Evolutionary conservation across 2,888 invertebrate genomes (phyloP).

Genomic region (Ichneumoninae sp.): DNA sequence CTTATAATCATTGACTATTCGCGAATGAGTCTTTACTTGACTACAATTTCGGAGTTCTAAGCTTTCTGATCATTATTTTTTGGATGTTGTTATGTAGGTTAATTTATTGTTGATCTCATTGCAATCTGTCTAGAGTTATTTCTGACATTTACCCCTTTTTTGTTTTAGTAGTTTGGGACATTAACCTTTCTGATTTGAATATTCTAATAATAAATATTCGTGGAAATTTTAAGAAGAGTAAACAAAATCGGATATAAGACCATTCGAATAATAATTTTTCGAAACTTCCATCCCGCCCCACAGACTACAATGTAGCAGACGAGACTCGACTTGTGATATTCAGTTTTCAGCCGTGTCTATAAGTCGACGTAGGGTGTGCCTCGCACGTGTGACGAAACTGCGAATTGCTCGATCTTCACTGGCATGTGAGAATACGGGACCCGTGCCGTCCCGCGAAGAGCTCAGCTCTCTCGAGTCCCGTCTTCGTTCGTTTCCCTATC

Average conservation of each 20-base stretch:
- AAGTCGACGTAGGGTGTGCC: constrained; percentile 16
- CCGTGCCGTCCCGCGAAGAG: background rate
- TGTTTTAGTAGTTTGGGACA: background rate
- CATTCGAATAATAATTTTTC: background rate
- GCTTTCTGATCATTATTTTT: background rate
- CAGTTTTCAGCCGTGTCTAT: background rate
- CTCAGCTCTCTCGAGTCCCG: constrained; percentile 32
- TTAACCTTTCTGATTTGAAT: background rate
- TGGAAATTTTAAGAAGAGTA: background rate
- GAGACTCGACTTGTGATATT: background rate
- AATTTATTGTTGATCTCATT: background rate
- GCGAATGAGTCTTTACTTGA: background rate
- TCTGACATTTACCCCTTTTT: background rate
- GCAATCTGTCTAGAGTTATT: background rate
- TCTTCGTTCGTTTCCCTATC: constrained; percentile 4
- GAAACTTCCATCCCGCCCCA: background rate
- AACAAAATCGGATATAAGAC: background rate
- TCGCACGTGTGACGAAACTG: constrained; percentile 41
- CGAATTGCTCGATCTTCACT: constrained; percentile 38
- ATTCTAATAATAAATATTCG: background rate
- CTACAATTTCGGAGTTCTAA: background rate
- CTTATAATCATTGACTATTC: background rate
- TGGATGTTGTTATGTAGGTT: background rate
- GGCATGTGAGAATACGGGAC: constrained; percentile 29
- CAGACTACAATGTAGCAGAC: no score